Base-by-base conservation (phyloP, 1,140 invertebrate species). In the Drosophila bipectinata region DNA sequence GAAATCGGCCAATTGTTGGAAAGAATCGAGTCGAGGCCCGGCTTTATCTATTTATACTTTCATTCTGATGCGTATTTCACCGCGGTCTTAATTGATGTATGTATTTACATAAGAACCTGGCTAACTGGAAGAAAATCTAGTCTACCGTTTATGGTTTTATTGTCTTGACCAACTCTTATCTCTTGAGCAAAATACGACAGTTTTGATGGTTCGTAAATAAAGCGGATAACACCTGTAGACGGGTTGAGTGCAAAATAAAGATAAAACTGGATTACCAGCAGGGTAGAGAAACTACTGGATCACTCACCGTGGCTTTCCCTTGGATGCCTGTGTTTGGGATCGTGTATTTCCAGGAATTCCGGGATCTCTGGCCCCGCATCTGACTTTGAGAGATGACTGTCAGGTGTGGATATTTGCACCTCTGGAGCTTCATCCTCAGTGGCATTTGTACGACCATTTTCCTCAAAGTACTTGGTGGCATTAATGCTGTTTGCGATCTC, bases 261-360 rank as follows among this genome's bases (percentile, higher is more conserved):
- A 68, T 69, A 56, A 30, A 0, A 9, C 6, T 15, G 3, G 2
- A 4, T n/a, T 54, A 60, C 4, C 3, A 26, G 14, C 21, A n/a
- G n/a, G 21, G 6, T 39, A 1, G 12, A 14, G 24, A 18, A 32
- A 32, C n/a, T 8, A 4, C 18, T 15, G 21, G 18, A n/a, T 18
- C 9, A 61, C 75, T 79, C 53, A 85, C 82, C 83, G 53, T 58
- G 83, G 72, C 84, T 91, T 21, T 91, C 87, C 30, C 90, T 62
- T 4, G 90, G 77, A 64, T 94, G 94, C 3, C 94, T 90, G 62
- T 94, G 93, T 41, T 92, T 92, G 2, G 90, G 92, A 76, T 94
- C 94, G 75, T 94, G 94, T 34, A 94, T 91, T 78, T 94, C 93
- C 18, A 88, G 91, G 77, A 94, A 94, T 18, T 90, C 78, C 15